Base-by-base conservation (phyloP, 2,113 vertebrate genomes). In the Cavia porcellus region DNA sequence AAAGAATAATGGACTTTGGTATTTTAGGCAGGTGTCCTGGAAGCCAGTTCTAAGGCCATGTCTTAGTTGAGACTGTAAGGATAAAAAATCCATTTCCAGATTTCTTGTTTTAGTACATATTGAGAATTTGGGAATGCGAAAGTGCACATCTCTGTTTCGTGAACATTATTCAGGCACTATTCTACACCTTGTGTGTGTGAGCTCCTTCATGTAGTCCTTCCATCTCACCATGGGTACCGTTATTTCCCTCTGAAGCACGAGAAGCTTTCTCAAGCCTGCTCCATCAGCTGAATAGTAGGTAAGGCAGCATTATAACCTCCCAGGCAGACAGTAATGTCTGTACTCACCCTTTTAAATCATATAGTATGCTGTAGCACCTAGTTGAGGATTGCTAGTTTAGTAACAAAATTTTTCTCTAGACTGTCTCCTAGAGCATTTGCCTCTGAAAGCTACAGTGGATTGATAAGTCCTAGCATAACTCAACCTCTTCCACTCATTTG, bases 171-270 rank as follows among this genome's bases (percentile, higher is more conserved):
- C 42, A 7, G 28, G 19, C 7, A 17, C 22, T 25, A 9, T 45
- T 2, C 22, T 59, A 12, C 8, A n/a, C 68, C 10, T 3, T 0
- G 20, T 0, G 0, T 6, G 1, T 13, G 8, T 15, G 1, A 22
- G 57, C 42, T 28, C 70, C 80, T 52, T 42, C 19, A 5, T 7
- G n/a, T 30, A 17, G 1, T 50, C 7, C 92, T 59, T 35, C 45
- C 7, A 2, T 47, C 47, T 62, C 30, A 45, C 5, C 5, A 22
- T 22, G 13, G 17, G 11, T 20, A 1, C 2, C 2, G 0, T 4
- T 50, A 35, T 15, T 59, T 59, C 52, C 20, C 74, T 3, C 55
- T 4, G 24, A 66, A 28, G n/a, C 55, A 30, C 35, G 42, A 88
- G 42, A 35, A 61, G 45, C 11, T 62, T 79, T 17, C n/a, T 70